Base-by-base conservation (phyloP, 2,113 vertebrate species). In the Danio rerio region DNA sequence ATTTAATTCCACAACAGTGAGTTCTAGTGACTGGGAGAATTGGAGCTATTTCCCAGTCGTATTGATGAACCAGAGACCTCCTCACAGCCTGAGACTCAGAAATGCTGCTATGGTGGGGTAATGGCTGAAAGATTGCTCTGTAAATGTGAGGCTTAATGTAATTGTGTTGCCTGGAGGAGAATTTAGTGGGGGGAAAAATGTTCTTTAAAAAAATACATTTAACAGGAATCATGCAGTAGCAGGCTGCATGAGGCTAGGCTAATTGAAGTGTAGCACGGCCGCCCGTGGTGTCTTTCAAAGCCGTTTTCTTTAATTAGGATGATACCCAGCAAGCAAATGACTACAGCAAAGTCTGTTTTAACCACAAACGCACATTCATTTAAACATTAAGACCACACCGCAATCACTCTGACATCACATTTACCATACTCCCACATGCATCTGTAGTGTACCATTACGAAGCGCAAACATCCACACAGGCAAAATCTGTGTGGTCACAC, bases 231-330 rank as follows among this genome's bases (percentile, higher is more conserved):
- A 59, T 68, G 62, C 16, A 86, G 75, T 15, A 79, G 78, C 76
- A 83, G 80, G 81, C 73, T 42, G 86, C 80, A 68, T 86, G 83
- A 90, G 63, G 80, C 82, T 83, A 80, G 84, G 85, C 74, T 90
- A 90, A 92, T 91, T 91, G 79, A 86, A 86, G 69, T 81, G 59
- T 82, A 82, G 88, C 89, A 88, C 82, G 86, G 86, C 81, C 82
- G 72, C 86, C 88, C 88, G 88, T 80, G 68, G 88, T 85, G 86
- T 83, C 84, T 88, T 89, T 89, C 86, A 89, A 77, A 72, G 82
- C 75, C 79, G 87, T 87, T 87, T 68, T 53, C 72, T 88, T 90
- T 90, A 91, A 92, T 91, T 91, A 90, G 89, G 86, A 89, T 87
- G 83, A 82, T 82, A 53, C 80, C 83, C 80, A 77, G 72, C 62